Conservation (phyloP, 2,888 invertebrate genomes). For the Cybosia mesomella region DNA sequence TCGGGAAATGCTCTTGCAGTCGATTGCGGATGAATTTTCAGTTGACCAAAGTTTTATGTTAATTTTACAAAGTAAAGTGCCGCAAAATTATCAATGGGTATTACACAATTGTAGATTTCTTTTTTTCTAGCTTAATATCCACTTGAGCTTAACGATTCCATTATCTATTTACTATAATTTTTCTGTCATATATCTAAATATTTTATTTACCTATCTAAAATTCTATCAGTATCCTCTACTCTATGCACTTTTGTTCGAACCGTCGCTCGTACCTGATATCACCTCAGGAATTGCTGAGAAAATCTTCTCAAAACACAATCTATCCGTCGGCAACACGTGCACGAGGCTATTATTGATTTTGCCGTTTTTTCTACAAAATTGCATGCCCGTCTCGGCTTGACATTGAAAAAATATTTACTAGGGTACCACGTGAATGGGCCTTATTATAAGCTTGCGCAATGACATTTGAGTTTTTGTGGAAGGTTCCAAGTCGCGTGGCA, state of each 20-base stretch:
- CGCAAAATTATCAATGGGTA: neutral
- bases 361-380: conserved; percentile 85
- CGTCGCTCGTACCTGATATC: conserved; percentile 73
- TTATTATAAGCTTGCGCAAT: conserved; percentile 85
- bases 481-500: conserved; percentile 75
- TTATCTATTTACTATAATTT: neutral
- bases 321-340: conserved; percentile 86
- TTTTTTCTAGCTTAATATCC: neutral
- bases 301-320: conserved; percentile 82
- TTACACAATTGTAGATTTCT: neutral
- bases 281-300: conserved; percentile 79
- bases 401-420: conserved; percentile 79
- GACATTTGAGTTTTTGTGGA: conserved; percentile 79
- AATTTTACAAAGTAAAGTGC: neutral
- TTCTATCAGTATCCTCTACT: conserved; percentile 43
- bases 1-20: neutral
- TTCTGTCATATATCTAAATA: neutral
- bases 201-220: neutral
- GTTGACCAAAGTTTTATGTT: neutral
- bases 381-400: conserved; percentile 79
- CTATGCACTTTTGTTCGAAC: conserved; percentile 53
- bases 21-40: conserved; percentile 4
- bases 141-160: neutral
- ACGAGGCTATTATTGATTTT: conserved; percentile 85
- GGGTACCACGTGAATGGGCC: conserved; percentile 81